These are phyloP conservation scores for Microtus ochrogaster DNA, from an alignment of 2,113 vertebrate genomes.

Conservation along the genomic window DNA sequence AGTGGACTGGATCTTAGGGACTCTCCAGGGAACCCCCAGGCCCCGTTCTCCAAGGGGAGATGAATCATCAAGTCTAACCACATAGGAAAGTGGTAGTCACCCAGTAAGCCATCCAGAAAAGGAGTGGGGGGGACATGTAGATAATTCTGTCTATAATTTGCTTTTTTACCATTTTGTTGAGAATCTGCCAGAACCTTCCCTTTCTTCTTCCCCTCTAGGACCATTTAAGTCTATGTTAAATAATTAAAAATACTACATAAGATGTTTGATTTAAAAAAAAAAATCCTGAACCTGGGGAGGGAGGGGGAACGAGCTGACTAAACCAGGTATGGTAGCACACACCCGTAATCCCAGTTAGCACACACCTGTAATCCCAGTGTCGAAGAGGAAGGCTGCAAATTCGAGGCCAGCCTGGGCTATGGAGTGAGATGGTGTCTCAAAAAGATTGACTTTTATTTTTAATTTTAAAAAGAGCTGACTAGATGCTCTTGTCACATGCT, in stretches of 20 bases:
- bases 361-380: neutral
- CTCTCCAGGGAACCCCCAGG: neutral
- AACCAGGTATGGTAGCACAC: neutral
- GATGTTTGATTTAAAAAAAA: neutral
- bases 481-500: neutral
- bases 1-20: neutral
- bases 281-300: no score
- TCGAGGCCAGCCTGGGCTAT: neutral
- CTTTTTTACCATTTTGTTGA: conserved; percentile 84
- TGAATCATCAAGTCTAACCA: conserved; percentile 73
- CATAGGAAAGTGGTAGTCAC: conserved; percentile 75
- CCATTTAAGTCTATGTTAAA: conserved; percentile 81
- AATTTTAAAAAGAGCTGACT: neutral
- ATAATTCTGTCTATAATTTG: conserved; percentile 84
- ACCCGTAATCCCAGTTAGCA: neutral
- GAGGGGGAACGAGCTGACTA: neutral
- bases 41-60: conserved; percentile 69
- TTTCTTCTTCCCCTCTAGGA: conserved; percentile 54
- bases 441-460: neutral
- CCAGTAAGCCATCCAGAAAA: conserved; percentile 76
- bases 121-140: conserved; percentile 70
- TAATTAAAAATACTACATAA: neutral
- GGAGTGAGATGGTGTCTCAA: neutral
- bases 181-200: conserved; percentile 82
- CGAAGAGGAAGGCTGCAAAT: neutral